Evolutionary conservation across 1,140 invertebrate genomes (phyloP).

Genomic region (Drosophila ohnishii): DNA sequence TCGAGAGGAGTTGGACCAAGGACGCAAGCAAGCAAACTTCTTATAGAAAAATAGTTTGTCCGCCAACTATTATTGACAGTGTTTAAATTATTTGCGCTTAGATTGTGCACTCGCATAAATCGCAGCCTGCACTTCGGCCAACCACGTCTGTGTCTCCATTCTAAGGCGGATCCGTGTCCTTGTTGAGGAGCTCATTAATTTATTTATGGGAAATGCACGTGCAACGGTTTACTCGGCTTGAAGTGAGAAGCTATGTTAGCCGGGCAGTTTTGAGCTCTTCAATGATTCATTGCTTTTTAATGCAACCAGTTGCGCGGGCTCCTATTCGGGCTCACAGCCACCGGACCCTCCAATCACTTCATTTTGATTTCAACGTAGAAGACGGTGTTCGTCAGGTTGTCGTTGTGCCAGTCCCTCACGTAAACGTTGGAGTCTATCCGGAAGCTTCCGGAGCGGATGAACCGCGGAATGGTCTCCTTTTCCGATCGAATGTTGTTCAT

Average conservation of each 20-base stretch:
- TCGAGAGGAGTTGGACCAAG: slow-evolving; percentile 54
- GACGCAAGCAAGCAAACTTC: slow-evolving; percentile 40
- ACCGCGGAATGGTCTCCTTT: slow-evolving; percentile 48
- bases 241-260: slow-evolving; percentile 78
- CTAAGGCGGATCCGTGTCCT: slow-evolving; percentile 30
- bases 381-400: slow-evolving; percentile 38
- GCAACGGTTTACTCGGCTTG: slow-evolving; percentile 68
- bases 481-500: slow-evolving; percentile 50
- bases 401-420: slow-evolving; percentile 45
- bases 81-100: slow-evolving; percentile 80
- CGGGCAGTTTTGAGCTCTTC: slow-evolving; percentile 50
- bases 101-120: slow-evolving; percentile 76
- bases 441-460: slow-evolving; percentile 46
- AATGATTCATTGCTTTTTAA: slow-evolving; percentile 67
- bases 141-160: slow-evolving; percentile 32
- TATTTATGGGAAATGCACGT: slow-evolving; percentile 81
- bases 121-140: slow-evolving; percentile 45
- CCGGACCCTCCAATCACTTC: slow-evolving; percentile 28
- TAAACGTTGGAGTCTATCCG: slow-evolving; percentile 46
- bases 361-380: slow-evolving; percentile 62
- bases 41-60: slow-evolving; percentile 67
- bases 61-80: slow-evolving; percentile 77
- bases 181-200: slow-evolving; percentile 69
- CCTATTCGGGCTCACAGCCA: not conserved
- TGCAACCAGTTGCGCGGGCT: slow-evolving; percentile 47